Evolutionary conservation across 2,113 vertebrate genomes (phyloP).

Genomic region (Phylloscopus trochiloides): DNA sequence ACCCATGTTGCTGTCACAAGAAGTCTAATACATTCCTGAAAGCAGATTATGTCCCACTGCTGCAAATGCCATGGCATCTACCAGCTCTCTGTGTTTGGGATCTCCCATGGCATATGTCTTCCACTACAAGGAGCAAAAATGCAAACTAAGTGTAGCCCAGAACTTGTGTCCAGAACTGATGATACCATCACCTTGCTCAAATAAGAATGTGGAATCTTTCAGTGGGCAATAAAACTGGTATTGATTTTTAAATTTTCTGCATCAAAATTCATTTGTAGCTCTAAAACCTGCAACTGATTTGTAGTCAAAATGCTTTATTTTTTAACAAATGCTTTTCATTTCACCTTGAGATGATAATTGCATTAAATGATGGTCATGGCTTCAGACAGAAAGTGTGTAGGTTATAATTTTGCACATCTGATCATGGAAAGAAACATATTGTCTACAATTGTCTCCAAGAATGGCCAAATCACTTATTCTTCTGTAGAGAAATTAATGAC

Average conservation of each 20-base stretch:
- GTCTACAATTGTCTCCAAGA: background rate
- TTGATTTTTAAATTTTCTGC: background rate
- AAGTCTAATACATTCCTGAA: background rate
- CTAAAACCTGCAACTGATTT: background rate
- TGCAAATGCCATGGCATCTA: background rate
- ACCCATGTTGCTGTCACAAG: background rate
- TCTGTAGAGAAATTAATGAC: background rate
- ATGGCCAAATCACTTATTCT: background rate
- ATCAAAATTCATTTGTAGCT: background rate
- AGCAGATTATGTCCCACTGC: background rate
- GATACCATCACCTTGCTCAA: background rate
- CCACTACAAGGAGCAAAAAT: background rate
- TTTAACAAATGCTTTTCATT: background rate
- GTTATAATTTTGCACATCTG: background rate
- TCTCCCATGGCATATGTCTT: background rate
- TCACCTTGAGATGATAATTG: background rate
- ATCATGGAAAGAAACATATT: background rate
- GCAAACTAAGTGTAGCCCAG: background rate
- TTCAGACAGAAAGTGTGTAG: background rate
- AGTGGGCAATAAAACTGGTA: background rate
- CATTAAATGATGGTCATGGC: background rate
- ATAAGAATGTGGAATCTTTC: background rate
- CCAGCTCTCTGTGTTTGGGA: background rate
- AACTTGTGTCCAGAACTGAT: background rate
- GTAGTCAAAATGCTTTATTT: background rate